Evolutionary conservation across 35 echinoderm and acorn worm species (phyloP), one percentile per base, ranked within the genome.

Genomic region (Apostichopus japonicus): DNA sequence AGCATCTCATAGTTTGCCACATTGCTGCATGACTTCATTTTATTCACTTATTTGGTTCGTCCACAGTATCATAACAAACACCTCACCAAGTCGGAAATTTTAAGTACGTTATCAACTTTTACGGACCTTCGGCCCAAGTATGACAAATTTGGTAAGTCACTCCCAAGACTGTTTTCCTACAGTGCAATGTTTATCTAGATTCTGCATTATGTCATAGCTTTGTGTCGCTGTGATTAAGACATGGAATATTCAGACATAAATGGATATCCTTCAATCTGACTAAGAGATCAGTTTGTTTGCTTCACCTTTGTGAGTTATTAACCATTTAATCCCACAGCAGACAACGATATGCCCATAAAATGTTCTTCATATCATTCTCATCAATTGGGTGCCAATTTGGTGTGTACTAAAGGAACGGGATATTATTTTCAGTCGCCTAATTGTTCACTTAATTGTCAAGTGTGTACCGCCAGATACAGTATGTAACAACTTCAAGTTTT

Each of bases 61-160:
- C 17, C 87, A 11, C 70, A 99, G 97, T 99, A 99, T 79, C 84
- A 72, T 19, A 93, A 96, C 92, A 94, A 92, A 90, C 92, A 96
- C 44, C 80, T 96, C 73, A 95, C 97, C 14, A 91, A 96, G 53
- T 52, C 79, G 24, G 97, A 94, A 87, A 75, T 96, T 10, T 19
- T 94, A 4, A 81, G 83, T 73, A 87, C 95, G 5, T 83, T 99
- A 16, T 67, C 86, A 59, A 52, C 93, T 15, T 99, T 96, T 87
- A 87, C 33, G 63, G 95, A 96, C 65, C 83, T 99, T 8, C 71
- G 93, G 89, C 95, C 95, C 19, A 96, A 96, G 65, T 86, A 83
- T 63, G 95, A 99, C 33, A 84, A 79, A 15, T 93, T 95, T 93
- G 93, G 97, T 99, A 92, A 95, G 97, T 63, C 23, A 4, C 11